A percentile compares a stretch with the other conserved stretches of the same genome.
Evolutionary conservation across 2,113 vertebrate genomes (phyloP).

Genomic region (Lepus timidus): DNA sequence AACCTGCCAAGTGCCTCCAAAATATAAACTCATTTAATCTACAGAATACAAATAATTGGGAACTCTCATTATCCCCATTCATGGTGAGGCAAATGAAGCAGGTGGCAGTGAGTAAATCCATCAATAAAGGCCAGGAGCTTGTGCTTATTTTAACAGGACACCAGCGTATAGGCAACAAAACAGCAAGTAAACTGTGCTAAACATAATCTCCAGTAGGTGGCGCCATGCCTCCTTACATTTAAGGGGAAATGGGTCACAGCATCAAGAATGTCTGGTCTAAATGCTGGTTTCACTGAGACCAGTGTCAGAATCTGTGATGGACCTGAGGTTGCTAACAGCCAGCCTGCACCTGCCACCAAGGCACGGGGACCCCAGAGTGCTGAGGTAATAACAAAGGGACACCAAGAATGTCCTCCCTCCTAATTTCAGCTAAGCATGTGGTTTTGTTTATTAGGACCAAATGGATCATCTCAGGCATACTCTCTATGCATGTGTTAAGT

Average conservation of each 20-base stretch:
- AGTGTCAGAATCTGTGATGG: no score
- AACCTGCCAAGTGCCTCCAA: background rate
- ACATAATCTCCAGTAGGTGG: background rate
- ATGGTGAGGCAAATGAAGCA: background rate
- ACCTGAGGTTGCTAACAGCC: no score
- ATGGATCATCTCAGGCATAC: fast-evolving
- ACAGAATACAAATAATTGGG: background rate
- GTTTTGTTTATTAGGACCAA: background rate
- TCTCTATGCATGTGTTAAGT: background rate
- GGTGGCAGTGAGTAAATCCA: background rate
- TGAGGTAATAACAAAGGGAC: background rate
- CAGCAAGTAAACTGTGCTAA: no score
- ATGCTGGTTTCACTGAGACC: no score
- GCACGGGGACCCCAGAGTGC: background rate
- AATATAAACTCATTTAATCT: background rate
- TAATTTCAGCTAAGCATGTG: background rate
- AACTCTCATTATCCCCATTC: background rate
- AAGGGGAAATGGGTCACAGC: fast-evolving
- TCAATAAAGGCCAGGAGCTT: background rate
- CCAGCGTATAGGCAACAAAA: fast-evolving
- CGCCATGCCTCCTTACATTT: fast-evolving
- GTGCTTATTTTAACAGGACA: background rate
- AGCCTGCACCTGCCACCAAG: no score
- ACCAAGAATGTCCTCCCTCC: background rate
- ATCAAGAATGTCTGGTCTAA: background rate